Evolutionary conservation across 2,888 invertebrate species (phyloP).

Genomic region (Drosophila nigricruria): DNA sequence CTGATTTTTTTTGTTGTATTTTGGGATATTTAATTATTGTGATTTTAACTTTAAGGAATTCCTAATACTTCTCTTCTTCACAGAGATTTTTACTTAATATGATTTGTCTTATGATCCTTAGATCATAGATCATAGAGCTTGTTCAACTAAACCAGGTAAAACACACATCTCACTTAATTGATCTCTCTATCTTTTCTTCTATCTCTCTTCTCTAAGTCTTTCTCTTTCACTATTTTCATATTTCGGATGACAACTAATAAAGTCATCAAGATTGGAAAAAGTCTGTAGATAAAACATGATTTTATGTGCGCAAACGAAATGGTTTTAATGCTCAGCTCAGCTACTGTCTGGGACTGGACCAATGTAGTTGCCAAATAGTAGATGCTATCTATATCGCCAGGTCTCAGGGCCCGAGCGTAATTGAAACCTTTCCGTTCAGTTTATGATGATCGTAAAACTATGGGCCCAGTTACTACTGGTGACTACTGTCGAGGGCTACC

Average conservation of each 20-base stretch:
- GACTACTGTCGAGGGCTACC: slow-evolving; percentile 42
- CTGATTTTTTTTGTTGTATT: neutral
- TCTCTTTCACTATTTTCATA: slow-evolving; percentile 17
- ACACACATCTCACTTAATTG: neutral
- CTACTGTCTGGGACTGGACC: slow-evolving; percentile 46
- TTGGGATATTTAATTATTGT: neutral
- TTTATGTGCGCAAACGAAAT: slow-evolving; percentile 49
- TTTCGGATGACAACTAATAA: slow-evolving; percentile 58
- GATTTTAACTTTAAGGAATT: neutral
- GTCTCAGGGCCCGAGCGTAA: slow-evolving; percentile 43
- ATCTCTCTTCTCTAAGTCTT: neutral
- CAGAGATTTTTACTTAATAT: too few relatives aligned
- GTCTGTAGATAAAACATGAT: slow-evolving; percentile 50
- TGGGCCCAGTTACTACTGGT: slow-evolving; percentile 47
- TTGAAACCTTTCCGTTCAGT: slow-evolving; percentile 62
- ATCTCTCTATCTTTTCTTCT: neutral
- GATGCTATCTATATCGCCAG: slow-evolving; percentile 47
- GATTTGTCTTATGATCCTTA: too few relatives aligned
- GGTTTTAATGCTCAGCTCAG: slow-evolving; percentile 50
- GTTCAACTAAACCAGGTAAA: neutral
- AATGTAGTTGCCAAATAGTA: slow-evolving; percentile 24
- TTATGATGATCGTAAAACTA: slow-evolving; percentile 68
- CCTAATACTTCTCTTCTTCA: too few relatives aligned
- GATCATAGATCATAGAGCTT: too few relatives aligned
- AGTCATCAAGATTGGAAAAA: slow-evolving; percentile 53